Percentiles rank a stretch among this genome's conserved stretches.
Conservation (phyloP, 92 coral and sea anemone species). For the Umimayanthus kanabou region DNA sequence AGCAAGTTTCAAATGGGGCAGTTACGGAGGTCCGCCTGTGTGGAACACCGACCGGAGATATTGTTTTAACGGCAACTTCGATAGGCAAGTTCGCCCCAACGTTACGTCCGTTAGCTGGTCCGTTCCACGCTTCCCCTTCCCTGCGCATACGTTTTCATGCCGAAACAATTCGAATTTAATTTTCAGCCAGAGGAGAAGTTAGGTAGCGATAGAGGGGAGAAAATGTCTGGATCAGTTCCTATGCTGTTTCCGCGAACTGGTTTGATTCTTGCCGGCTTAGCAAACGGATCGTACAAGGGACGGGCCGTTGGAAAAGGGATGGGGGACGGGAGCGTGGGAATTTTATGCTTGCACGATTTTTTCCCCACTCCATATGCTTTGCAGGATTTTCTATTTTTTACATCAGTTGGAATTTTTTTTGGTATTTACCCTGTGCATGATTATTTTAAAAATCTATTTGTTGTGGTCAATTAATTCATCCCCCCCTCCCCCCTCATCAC, state of each 20-base stretch:
- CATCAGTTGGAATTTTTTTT: no score
- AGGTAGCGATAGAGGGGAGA: not conserved
- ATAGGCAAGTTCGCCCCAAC: not conserved
- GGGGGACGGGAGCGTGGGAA: no score
- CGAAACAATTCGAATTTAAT: not conserved
- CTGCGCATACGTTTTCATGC: not conserved
- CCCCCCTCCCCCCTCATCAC: no score
- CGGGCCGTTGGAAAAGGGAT: no score
- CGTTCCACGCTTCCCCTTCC: not conserved
- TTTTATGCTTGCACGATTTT: no score
- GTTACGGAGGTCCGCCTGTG: not conserved
- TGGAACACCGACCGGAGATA: not conserved
- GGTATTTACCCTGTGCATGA: no score
- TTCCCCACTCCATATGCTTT: no score
- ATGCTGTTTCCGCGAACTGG: no score
- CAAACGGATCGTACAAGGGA: no score
- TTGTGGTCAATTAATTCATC: no score
- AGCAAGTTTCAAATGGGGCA: not conserved
- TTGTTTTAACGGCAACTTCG: not conserved
- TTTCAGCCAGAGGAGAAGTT: not conserved
- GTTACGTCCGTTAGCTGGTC: not conserved
- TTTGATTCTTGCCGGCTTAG: not conserved
- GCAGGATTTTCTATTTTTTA: no score
- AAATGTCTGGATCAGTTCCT: not conserved
- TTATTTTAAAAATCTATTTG: no score